Percentiles rank a stretch among this genome's conserved stretches.
Evolutionary conservation across 2,888 invertebrate species (phyloP).

Genomic region (Baronia brevicornis): DNA sequence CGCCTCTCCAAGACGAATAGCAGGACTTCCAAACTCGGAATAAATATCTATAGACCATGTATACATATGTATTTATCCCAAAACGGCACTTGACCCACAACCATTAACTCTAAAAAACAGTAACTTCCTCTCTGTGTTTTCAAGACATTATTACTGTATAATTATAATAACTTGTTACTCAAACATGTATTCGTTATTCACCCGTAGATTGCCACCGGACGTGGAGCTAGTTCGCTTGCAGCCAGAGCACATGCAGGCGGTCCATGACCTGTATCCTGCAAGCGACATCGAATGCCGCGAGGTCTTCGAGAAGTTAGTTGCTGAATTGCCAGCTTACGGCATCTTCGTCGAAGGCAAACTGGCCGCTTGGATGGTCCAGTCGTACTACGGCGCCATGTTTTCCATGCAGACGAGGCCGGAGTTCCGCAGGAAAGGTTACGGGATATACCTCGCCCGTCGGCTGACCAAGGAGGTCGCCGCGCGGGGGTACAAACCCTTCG

Average conservation of each 20-base stretch:
- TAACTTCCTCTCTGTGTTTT: constrained; percentile 1
- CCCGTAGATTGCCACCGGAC: constrained; percentile 76
- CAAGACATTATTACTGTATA: constrained; percentile 7
- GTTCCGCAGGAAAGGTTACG: constrained; percentile 83
- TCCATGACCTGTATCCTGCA: constrained; percentile 90
- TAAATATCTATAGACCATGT: no score
- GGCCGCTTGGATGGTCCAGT: constrained; percentile 94
- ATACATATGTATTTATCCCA: no score
- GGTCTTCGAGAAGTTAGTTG: constrained; percentile 86
- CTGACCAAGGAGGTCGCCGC: constrained; percentile 80
- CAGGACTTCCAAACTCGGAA: no score
- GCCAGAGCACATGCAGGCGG: constrained; percentile 86
- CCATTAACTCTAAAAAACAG: no score
- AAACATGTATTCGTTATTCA: neutral
- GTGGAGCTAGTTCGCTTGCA: constrained; percentile 85
- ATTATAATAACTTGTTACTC: no score
- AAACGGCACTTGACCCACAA: no score
- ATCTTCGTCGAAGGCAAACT: constrained; percentile 85
- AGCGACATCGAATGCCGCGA: constrained; percentile 91
- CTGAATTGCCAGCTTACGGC: constrained; percentile 86
- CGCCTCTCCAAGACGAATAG: no score
- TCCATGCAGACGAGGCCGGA: constrained; percentile 91
- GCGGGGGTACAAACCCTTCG: constrained; percentile 88
- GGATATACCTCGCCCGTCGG: constrained; percentile 82
- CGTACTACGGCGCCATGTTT: constrained; percentile 94